Evolutionary conservation across 2,113 vertebrate species (phyloP).

Genomic region (Stercorarius parasiticus): DNA sequence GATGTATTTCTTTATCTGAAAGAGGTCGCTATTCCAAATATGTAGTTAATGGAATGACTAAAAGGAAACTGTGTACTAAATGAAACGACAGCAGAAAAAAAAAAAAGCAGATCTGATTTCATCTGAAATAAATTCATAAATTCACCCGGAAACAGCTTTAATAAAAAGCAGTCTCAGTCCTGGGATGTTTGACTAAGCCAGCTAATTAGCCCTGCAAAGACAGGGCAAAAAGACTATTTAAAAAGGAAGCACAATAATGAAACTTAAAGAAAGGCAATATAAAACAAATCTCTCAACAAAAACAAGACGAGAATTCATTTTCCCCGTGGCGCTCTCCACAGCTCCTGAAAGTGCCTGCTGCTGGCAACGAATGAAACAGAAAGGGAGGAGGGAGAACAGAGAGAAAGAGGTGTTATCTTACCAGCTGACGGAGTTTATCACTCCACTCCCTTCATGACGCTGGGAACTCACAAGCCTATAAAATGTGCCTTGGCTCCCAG

Average conservation of each 20-base stretch:
- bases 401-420: slow-evolving; percentile 6
- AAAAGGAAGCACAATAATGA: background rate
- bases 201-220: slow-evolving; percentile 12
- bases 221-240: background rate
- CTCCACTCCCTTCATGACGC: slow-evolving; percentile 30
- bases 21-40: background rate
- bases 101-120: background rate
- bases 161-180: background rate
- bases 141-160: background rate
- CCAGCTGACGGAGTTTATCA: background rate
- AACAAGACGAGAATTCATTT: background rate
- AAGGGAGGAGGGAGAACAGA: slow-evolving; percentile 18
- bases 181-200: background rate
- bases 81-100: background rate
- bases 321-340: background rate
- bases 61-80: background rate
- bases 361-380: slow-evolving; percentile 21
- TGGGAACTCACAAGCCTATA: slow-evolving; percentile 37
- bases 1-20: background rate
- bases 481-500: slow-evolving; percentile 15
- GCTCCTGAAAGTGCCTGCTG: slow-evolving; percentile 19
- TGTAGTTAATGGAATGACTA: background rate
- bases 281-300: background rate
- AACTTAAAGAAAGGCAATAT: background rate
- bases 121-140: background rate